These are phyloP conservation scores for Leptodactylus fuscus DNA, from an alignment of 2,113 vertebrate genomes.

Conservation along the genomic window DNA sequence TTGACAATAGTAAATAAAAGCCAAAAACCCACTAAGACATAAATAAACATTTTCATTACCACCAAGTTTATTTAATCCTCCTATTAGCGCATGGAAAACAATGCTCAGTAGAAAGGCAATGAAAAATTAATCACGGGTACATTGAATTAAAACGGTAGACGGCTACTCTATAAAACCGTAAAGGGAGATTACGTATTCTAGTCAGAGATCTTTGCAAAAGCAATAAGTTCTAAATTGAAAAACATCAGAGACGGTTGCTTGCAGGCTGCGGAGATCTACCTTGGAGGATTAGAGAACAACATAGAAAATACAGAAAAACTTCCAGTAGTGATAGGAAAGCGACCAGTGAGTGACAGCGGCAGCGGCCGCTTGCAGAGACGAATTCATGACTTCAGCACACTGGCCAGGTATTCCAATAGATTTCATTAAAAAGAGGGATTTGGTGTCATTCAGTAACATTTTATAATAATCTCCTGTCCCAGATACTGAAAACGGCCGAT, in stretches of 20 bases:
- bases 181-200: conserved; percentile 44
- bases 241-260: conserved; percentile 65
- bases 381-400: background rate
- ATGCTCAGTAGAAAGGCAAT: conserved; percentile 14
- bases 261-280: conserved; percentile 68
- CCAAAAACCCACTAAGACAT: background rate
- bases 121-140: conserved; percentile 37
- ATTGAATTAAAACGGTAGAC: conserved; percentile 30
- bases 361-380: conserved; percentile 53
- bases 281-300: conserved; percentile 72
- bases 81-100: conserved; percentile 22
- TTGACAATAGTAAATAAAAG: background rate
- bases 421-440: background rate
- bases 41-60: conserved; percentile 35
- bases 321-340: conserved; percentile 63
- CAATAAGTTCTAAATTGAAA: conserved; percentile 76
- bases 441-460: conserved; percentile 10
- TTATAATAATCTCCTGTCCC: conserved; percentile 7
- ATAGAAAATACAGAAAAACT: conserved; percentile 65
- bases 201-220: conserved; percentile 69
- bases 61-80: conserved; percentile 28
- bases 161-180: conserved; percentile 5
- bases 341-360: conserved; percentile 69
- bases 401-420: conserved; percentile 34
- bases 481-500: background rate